Evolutionary conservation across 64 coral and sea anemone species (phyloP).

Genomic region (Porites lutea): DNA sequence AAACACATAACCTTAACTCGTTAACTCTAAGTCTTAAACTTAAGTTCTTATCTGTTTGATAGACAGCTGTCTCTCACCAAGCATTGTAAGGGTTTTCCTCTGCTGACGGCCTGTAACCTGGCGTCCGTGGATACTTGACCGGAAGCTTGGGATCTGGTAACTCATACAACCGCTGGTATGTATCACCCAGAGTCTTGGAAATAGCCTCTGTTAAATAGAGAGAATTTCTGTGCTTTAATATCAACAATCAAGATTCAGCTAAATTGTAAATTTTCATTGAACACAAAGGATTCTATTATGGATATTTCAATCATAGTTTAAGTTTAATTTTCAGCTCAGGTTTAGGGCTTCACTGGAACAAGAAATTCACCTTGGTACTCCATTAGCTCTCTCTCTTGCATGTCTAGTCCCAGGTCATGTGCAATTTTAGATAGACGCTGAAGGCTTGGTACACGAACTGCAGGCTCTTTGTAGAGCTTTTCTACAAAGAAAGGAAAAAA

Average conservation of each 20-base stretch:
- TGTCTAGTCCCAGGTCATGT: not conserved
- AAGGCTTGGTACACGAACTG: constrained; percentile 9
- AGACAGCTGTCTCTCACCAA: constrained; percentile 21
- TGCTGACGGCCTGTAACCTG: constrained; percentile 37
- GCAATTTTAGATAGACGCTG: not conserved
- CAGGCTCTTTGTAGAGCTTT: not conserved
- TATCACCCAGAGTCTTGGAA: not conserved
- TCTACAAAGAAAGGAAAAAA: not conserved
- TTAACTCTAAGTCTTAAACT: no score
- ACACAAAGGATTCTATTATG: no score
- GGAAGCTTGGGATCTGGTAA: constrained; percentile 55
- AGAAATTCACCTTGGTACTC: not conserved
- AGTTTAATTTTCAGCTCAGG: not conserved
- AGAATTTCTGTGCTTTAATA: no score
- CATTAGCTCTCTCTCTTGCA: not conserved
- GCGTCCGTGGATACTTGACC: constrained; percentile 53
- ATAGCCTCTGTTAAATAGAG: not conserved
- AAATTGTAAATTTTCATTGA: no score
- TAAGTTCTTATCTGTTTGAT: no score
- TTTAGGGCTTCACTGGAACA: not conserved
- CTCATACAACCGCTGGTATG: constrained; percentile 20
- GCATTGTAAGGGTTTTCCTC: constrained; percentile 62
- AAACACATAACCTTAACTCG: no score
- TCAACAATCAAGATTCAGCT: no score
- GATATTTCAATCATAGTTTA: not conserved